Evolutionary conservation across 2,888 invertebrate genomes (phyloP).

Genomic region (Agrochola macilenta): DNA sequence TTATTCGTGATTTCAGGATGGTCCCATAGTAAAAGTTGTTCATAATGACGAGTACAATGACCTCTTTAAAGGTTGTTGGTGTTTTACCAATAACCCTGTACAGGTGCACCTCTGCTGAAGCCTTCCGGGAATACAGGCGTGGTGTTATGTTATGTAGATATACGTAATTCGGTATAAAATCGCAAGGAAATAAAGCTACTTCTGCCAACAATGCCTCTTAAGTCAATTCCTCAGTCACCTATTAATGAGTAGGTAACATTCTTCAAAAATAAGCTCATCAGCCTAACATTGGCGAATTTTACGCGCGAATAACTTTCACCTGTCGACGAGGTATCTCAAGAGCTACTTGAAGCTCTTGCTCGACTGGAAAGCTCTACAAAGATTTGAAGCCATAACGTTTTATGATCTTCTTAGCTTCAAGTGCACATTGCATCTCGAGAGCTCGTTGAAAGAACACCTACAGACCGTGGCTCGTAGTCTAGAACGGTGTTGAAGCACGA

Average conservation of each 20-base stretch:
- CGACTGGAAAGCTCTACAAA: constrained; percentile 33
- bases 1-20: too few species aligned
- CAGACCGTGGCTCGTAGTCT: constrained; percentile 9
- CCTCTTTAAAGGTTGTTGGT: too few species aligned
- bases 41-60: too few species aligned
- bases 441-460: constrained; percentile 35
- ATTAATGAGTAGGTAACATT: not conserved
- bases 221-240: not conserved
- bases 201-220: not conserved
- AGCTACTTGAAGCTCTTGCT: constrained; percentile 36
- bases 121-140: too few species aligned
- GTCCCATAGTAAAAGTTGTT: too few species aligned
- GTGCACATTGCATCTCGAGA: constrained; percentile 39
- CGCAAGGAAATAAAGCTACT: not conserved
- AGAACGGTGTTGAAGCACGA: constrained; percentile 8
- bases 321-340: constrained; percentile 31
- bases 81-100: too few species aligned
- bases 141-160: not conserved
- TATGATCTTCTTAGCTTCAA: constrained; percentile 42
- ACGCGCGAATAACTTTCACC: constrained; percentile 36
- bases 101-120: too few species aligned
- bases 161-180: not conserved
- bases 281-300: constrained; percentile 26
- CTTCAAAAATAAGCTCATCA: constrained; percentile 38
- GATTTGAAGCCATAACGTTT: constrained; percentile 36